phyloP scores from a whole-genome alignment of 2,113 vertebrate genomes.

The Athene cunicularia region DNA sequence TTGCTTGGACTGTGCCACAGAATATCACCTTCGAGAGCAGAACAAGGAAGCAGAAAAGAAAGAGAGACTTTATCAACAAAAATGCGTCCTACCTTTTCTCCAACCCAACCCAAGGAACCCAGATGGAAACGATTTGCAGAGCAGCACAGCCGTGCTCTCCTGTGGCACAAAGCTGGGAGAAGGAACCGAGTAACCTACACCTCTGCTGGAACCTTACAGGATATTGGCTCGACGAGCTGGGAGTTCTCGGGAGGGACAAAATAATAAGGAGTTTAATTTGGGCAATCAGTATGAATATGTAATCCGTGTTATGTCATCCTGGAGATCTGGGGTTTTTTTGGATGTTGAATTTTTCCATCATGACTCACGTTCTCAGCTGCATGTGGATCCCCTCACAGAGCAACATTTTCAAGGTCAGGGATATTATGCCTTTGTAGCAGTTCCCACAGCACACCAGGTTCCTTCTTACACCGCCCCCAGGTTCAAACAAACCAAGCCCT shows the following conservation, averaged over 20 bases:
- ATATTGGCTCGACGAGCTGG: neutral
- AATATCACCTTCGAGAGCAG: neutral
- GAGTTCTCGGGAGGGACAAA: neutral
- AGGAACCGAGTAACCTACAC: neutral
- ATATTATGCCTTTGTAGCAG: neutral
- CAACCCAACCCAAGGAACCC: neutral
- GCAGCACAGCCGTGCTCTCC: neutral
- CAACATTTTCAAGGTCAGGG: neutral
- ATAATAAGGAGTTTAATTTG: neutral
- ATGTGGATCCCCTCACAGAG: neutral
- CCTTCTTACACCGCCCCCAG: neutral
- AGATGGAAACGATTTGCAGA: fast-evolving
- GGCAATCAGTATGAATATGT: neutral
- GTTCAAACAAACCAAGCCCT: neutral
- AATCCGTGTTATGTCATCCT: neutral
- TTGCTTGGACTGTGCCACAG: neutral
- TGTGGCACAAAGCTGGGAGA: neutral
- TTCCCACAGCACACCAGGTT: neutral
- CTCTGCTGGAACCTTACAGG: neutral
- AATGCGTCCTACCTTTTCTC: neutral
- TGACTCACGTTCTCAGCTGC: neutral
- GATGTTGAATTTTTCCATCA: neutral
- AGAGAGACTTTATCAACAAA: neutral
- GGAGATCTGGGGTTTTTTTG: neutral
- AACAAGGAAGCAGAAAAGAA: neutral